Percentiles rank a stretch among this genome's conserved stretches.
Conservation (phyloP, 2,797 vertebrate species). For the Thaleichthys pacificus region DNA sequence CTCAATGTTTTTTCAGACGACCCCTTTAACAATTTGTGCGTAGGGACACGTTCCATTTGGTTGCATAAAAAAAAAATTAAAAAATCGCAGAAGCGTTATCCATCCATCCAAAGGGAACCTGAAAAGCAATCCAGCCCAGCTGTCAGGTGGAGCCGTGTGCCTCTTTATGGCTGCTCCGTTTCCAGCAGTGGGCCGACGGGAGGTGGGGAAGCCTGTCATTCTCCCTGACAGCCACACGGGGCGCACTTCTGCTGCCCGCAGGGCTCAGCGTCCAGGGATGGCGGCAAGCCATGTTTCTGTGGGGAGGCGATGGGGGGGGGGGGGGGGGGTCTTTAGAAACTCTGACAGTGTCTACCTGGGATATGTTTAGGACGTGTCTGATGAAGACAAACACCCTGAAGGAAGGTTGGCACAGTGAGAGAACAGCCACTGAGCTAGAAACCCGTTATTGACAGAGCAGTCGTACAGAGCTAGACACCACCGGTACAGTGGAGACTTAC, state of each 20-base stretch:
- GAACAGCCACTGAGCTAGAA: background rate
- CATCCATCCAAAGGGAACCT: too few relatives aligned
- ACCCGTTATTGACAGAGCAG: background rate
- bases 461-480: too few relatives aligned
- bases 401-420: background rate
- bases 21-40: background rate
- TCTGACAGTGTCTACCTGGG: conserved; percentile 41
- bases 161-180: conserved; percentile 45
- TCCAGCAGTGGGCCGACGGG: conserved; percentile 29
- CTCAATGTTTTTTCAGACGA: too few relatives aligned
- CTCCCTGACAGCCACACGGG: conserved; percentile 70
- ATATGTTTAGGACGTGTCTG: conserved; percentile 29
- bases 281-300: conserved; percentile 61
- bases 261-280: conserved; percentile 40
- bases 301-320: conserved; percentile 40
- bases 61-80: conserved; percentile 30
- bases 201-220: conserved; percentile 46
- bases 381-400: background rate
- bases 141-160: conserved; percentile 27
- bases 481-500: too few relatives aligned
- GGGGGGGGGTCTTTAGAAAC: conserved; percentile 35
- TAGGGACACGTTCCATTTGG: conserved; percentile 11
- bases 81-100: background rate
- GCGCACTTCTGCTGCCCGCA: conserved; percentile 59
- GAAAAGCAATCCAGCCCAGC: background rate